Evolutionary conservation across 2,797 vertebrate species (phyloP), one percentile per base, ranked within the genome.

Genomic region (Valencia hispanica): DNA sequence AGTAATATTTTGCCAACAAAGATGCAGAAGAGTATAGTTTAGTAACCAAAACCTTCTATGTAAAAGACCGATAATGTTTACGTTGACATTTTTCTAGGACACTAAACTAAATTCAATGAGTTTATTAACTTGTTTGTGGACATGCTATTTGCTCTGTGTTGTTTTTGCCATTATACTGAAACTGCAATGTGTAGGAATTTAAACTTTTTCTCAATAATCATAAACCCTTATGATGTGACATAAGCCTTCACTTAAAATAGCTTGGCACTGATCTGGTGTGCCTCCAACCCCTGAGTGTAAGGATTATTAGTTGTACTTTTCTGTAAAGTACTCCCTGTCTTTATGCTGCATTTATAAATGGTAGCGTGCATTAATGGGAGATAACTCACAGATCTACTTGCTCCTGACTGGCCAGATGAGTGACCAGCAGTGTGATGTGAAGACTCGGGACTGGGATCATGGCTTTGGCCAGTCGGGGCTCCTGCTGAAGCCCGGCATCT

Each of bases 361-460:
- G 14, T 30, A 6, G 17, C 14, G 10, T 25, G n/a, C 17, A 12
- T 75, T 30, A 45, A 50, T 55, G 30, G 9, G 51, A 30, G 59
- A 87, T 68, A 86, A 97, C 98, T 95, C 95, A 99, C 98, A 87
- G 78, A 79, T 94, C 91, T 48, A 98, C 87, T 91, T 98, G 96
- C 84, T 97, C 96, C 90, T 97, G 94, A 85, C 61, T 96, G 78
- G 96, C 91, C 68, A 99, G 94, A 87, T 97, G 95, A 90, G 97
- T 96, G 92, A 98, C 95, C 11, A 99, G 91, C 32, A 99, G 94
- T 0, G 98, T 99, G 84, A 99, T 87, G 85, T 99, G 98, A n/a
- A 99, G 95, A 0, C 95, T 97, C 32, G 96, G 95, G 66, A 94
- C 78, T 0, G 81, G 91, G 81, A 96, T 92, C 96, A 99, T 96